A percentile compares a stretch with the other conserved stretches of the same genome.
Conservation (phyloP, 2,113 vertebrate genomes). For the Pelvicachromis taeniatus region DNA sequence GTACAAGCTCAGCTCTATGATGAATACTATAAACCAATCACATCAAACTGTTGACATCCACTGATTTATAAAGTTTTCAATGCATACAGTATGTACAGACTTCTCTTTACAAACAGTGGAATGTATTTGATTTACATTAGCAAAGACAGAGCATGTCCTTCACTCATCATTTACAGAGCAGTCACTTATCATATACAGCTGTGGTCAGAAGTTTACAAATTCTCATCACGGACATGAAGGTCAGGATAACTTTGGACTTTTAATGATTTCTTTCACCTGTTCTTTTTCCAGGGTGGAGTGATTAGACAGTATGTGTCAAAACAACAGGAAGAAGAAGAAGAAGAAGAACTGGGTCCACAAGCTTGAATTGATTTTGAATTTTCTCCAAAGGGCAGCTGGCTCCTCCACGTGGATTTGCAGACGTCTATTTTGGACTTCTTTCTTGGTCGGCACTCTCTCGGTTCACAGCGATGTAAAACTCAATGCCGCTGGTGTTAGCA, state of each 20-base stretch:
- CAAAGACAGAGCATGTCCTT: slow-evolving; percentile 52
- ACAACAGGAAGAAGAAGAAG: not conserved
- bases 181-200: slow-evolving; percentile 7
- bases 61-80: slow-evolving; percentile 70
- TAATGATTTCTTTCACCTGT: not conserved
- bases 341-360: accelerated
- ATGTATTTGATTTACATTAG: slow-evolving; percentile 72
- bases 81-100: slow-evolving; percentile 70
- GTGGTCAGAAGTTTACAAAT: not conserved
- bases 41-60: slow-evolving; percentile 56
- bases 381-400: not conserved
- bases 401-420: not conserved
- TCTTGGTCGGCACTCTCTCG: accelerated
- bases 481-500: not conserved
- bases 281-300: not conserved
- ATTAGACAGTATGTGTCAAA: accelerated
- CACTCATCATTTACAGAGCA: slow-evolving; percentile 21
- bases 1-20: not conserved
- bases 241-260: not conserved
- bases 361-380: accelerated
- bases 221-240: not conserved
- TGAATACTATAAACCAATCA: slow-evolving; percentile 41
- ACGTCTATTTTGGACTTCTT: accelerated
- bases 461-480: not conserved
- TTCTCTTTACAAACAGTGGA: slow-evolving; percentile 71